Base-by-base conservation (phyloP, 2,888 invertebrate genomes). In the Entomobrya multifasciata region DNA sequence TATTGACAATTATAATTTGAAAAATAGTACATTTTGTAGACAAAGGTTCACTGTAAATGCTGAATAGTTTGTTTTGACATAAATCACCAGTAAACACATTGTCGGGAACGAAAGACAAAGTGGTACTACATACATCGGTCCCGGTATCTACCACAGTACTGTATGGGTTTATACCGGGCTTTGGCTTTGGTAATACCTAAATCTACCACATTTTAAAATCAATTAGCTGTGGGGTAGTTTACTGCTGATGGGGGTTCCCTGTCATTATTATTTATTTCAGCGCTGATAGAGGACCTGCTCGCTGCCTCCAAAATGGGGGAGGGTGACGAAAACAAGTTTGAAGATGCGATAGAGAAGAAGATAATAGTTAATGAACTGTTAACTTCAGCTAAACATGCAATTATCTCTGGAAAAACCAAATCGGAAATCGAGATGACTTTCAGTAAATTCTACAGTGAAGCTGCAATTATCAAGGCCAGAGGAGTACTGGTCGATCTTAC, bases 41-140 rank as follows among this genome's bases (percentile, higher is more conserved):
- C n/a, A n/a, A n/a, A n/a, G n/a, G n/a, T n/a, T n/a, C n/a, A n/a
- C n/a, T n/a, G n/a, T n/a, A n/a, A n/a, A n/a, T n/a, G n/a, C n/a
- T n/a, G n/a, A n/a, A n/a, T n/a, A n/a, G n/a, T n/a, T n/a, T n/a
- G n/a, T n/a, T n/a, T n/a, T n/a, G n/a, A n/a, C n/a, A n/a, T 22
- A 20, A 57, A 11, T 30, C 65, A n/a, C 30, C 65, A 65, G 65
- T n/a, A 65, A 13, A 65, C 65, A 65, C n/a, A n/a, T n/a, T n/a
- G n/a, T n/a, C n/a, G n/a, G n/a, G n/a, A 65, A 5, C 30, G 65
- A 30, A 65, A 20, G 30, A 8, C 30, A 8, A 30, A 8, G 30
- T 25, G 27, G 65, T 2, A 2, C 5, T n/a, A n/a, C 11, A n/a
- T 1, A 20, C 65, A 65, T 30, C 65, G 65, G 65, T 65, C 65